These are phyloP conservation scores for Cydia fagiglandana DNA, from an alignment of 1,140 invertebrate genomes.

Conservation along the genomic window DNA sequence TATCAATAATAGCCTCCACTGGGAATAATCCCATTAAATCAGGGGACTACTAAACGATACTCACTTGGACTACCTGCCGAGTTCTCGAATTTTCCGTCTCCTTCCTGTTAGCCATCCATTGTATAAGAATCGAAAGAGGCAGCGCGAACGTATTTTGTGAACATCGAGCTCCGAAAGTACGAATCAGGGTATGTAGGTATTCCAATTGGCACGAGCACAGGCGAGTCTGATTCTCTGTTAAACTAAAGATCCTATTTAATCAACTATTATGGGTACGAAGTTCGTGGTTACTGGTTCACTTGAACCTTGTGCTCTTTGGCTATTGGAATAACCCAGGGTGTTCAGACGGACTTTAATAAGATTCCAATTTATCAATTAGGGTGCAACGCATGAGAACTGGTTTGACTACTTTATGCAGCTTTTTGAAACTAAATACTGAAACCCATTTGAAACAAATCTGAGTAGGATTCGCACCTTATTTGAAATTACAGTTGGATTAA, in stretches of 20 bases:
- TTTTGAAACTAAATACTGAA: slow-evolving; percentile 55
- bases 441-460: slow-evolving; percentile 40
- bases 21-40: not conserved
- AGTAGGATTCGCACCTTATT: slow-evolving; percentile 4
- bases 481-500: not conserved
- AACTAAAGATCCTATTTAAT: too few species aligned
- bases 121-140: not conserved
- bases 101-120: not conserved
- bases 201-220: not conserved
- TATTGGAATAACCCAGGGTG: not conserved
- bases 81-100: not conserved
- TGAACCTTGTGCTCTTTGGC: not conserved
- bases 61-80: not conserved
- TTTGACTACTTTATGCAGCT: slow-evolving; percentile 73
- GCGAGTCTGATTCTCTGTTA: not conserved
- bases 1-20: not conserved
- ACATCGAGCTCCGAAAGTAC: not conserved
- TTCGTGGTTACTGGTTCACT: slow-evolving; percentile 24
- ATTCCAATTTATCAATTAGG: slow-evolving; percentile 86
- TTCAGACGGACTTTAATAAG: slow-evolving; percentile 79
- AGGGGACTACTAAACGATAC: not conserved
- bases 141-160: not conserved
- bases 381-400: slow-evolving; percentile 77
- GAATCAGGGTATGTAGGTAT: not conserved
- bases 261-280: too few species aligned